Evolutionary conservation across 2,888 invertebrate species (phyloP).

Genomic region (Nysson spinosus): DNA sequence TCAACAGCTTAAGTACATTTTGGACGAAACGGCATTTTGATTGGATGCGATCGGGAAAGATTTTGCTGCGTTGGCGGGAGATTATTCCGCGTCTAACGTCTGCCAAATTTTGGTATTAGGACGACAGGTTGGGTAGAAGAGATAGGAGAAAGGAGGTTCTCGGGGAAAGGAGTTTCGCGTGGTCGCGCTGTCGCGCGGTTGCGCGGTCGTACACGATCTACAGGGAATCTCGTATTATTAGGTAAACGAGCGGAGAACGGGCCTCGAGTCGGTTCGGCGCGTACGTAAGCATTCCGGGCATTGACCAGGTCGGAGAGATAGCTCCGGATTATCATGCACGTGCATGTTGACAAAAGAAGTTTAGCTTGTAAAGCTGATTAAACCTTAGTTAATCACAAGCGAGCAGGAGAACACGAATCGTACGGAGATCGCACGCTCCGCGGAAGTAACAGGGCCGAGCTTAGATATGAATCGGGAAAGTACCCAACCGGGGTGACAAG

Average conservation of each 20-base stretch:
- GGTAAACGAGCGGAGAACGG: background rate
- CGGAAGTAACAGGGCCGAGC: background rate
- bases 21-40: too few species aligned
- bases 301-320: constrained; percentile 53
- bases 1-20: too few species aligned
- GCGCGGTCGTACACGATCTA: too few species aligned
- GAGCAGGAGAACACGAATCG: constrained; percentile 67
- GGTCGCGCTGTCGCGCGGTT: too few species aligned
- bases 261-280: constrained; percentile 16
- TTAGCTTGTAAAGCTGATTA: constrained; percentile 77
- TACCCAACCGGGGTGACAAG: background rate
- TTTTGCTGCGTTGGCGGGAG: background rate
- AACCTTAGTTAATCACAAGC: constrained; percentile 76
- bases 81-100: constrained; percentile 54
- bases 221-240: too few species aligned
- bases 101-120: constrained; percentile 69
- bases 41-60: too few species aligned
- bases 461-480: background rate
- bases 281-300: constrained; percentile 20
- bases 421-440: constrained; percentile 12
- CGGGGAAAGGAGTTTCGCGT: constrained; percentile 10
- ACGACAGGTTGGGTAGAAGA: constrained; percentile 14
- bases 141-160: background rate
- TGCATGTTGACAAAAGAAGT: constrained; percentile 76
- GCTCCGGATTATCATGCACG: constrained; percentile 75